phyloP scores from a whole-genome alignment of 2,113 vertebrate genomes.

The Syrrhaptes paradoxus region DNA sequence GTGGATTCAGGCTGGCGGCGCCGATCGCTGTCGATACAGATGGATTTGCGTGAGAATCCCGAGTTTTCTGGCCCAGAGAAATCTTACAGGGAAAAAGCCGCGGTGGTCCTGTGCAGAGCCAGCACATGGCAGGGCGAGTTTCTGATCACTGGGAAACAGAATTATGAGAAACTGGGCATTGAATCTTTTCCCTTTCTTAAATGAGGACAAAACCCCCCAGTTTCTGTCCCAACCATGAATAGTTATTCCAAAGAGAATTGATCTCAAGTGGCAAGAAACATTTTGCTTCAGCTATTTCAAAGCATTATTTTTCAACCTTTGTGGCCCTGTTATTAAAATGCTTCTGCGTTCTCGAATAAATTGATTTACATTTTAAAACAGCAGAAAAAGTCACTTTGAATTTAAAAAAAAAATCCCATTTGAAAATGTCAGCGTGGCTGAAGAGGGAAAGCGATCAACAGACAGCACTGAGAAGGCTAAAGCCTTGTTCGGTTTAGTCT shows the following conservation, averaged over 20 bases:
- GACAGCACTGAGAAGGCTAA: not conserved
- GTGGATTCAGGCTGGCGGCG: not conserved
- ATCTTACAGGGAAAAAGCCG: not conserved
- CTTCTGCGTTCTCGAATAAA: not conserved
- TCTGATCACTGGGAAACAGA: not conserved
- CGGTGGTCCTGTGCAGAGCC: not conserved
- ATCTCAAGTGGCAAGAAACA: not conserved
- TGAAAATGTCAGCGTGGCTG: conserved; percentile 44
- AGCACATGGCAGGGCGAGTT: not conserved
- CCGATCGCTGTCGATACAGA: not conserved
- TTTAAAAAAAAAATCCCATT: not conserved
- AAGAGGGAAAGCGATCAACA: not conserved
- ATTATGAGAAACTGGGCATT: not conserved
- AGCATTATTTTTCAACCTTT: not conserved
- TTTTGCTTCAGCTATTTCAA: not conserved
- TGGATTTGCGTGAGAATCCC: not conserved
- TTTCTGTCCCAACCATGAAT: not conserved
- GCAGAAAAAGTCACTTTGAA: conserved; percentile 22
- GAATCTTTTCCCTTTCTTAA: not conserved
- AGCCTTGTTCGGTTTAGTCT: conserved; percentile 20
- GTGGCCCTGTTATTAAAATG: not conserved
- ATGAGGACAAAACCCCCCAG: accelerated
- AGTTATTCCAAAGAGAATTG: not conserved
- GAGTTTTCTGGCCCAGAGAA: not conserved
- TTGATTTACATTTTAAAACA: conserved; percentile 51